Evolutionary conservation across 2,888 invertebrate genomes (phyloP).

Genomic region (Caenorhabditis sp.): DNA sequence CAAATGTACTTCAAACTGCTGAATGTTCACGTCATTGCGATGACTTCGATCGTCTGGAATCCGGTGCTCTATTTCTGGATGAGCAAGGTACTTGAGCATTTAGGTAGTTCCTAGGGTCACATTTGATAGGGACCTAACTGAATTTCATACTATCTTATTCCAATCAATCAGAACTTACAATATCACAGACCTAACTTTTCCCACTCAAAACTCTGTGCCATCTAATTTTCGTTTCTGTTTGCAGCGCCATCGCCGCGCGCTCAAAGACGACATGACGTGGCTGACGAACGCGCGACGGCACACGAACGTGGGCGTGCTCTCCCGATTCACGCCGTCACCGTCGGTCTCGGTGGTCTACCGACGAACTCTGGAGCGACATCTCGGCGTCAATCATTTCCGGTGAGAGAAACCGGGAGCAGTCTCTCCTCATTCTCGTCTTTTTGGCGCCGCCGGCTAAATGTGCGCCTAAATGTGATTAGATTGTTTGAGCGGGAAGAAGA

Average conservation of each 20-base stretch:
- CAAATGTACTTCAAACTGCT: conserved; percentile 77
- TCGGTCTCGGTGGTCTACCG: conserved; percentile 76
- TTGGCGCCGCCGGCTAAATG: conserved; percentile 51
- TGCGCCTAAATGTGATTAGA: conserved; percentile 47
- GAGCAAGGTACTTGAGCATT: conserved; percentile 70
- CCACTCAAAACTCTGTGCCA: no score
- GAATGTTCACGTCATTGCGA: conserved; percentile 76
- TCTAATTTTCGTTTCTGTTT: conserved; percentile 34
- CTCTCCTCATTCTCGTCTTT: conserved; percentile 42
- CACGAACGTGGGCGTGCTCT: conserved; percentile 68
- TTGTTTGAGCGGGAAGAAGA: neutral
- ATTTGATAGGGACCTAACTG: no score
- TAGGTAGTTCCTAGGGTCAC: conserved; percentile 24
- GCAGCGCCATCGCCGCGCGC: conserved; percentile 76
- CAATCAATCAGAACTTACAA: no score
- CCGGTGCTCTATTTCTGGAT: conserved; percentile 79
- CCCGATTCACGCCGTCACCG: conserved; percentile 76
- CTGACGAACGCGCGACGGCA: conserved; percentile 74
- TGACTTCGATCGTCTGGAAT: conserved; percentile 78
- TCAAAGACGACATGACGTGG: conserved; percentile 79
- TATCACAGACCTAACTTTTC: neutral
- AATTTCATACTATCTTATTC: no score
- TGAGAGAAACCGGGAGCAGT: conserved; percentile 23
- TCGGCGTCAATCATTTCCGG: conserved; percentile 69
- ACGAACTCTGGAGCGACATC: conserved; percentile 75